Evolutionary conservation across 2,888 invertebrate species (phyloP), one percentile per base, ranked within the genome.

Genomic region (Taphrorychus bicolor): DNA sequence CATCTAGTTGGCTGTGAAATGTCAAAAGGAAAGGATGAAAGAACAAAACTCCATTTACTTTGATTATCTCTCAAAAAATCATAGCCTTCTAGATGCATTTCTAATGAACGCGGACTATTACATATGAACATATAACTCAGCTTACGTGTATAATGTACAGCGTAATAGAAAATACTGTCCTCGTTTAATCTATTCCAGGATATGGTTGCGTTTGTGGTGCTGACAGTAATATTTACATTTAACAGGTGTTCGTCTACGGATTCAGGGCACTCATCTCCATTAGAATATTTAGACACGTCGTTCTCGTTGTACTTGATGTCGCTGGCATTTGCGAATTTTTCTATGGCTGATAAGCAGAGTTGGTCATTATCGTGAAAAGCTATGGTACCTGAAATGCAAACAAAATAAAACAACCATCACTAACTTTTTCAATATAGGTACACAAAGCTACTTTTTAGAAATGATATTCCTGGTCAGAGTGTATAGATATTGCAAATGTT

Each of bases 341-440:
- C 81, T 52, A 95, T 89, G 76, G 89, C 87, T 21, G 84, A 84
- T 60, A 87, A 83, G 78, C 96, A 97, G 14, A 97, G 82, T 78
- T 90, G 88, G 1, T 92, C 90, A 80, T 97, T 97, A 76, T 88
- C 86, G 73, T 93, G 90, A 74, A 95, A 90, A 67, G 87, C 88
- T 49, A 93, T 83, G 5, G 51, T 65, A 5, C 76, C 76, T 76
- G 58, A 71, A 71, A 66, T 9, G 45, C 51, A 48, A 14, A 19
- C n/a, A 63, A 48, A 17, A 14, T 3, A 32, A 32, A 32, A 32
- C 32, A 7, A 9, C 9, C 16, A 18, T 51, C 1, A 32, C 32
- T 32, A 1, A 32, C 3, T 32, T 32, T 7, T 11, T 32, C 11
- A 1, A 3, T 7, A 32, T 32, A n/a, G n/a, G n/a, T n/a, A n/a